Base-by-base conservation (phyloP, 1,140 invertebrate genomes). In the Apolygus lucorum region DNA sequence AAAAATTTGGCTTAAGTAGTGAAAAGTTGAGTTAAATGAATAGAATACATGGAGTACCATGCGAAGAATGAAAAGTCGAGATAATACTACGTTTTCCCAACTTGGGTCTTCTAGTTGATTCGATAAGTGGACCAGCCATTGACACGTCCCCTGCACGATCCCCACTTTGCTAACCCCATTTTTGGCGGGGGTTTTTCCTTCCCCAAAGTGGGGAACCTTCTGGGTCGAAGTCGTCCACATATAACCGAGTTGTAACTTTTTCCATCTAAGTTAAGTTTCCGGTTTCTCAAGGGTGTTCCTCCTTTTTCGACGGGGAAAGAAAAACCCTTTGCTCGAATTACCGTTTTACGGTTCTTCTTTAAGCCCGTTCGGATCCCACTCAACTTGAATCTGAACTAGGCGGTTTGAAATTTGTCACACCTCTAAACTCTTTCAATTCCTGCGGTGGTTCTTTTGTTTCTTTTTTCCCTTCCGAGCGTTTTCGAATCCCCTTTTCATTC, bases 161-260 rank as follows among this genome's bases (percentile, higher is more conserved):
- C 34, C 17, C 4, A 42, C 34, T 17, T 42, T 42, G 34, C 34
- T 42, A 42, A 42, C 54, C 54, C 22, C 22, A n/a, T n/a, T n/a
- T n/a, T n/a, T n/a, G n/a, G n/a, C 22, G 13, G 8, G 4, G 22
- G 54, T 22, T 59, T 24, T 59, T 59, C 22, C 34, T 49, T 11
- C 34, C 34, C 11, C 54, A 21, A 17, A 59, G 54, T 11, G 11
- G 22, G 22, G 54, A 4, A 59, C 54, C 54, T 11, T 59, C 54
- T 59, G 8, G 54, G 22, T 21, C 11, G 22, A 59, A 59, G 22
- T 59, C 54, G 22, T 59, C 54, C 54, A 59, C 54, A 59, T 59
- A 59, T 59, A 59, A 59, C 54, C 22, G 54, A 59, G 54, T 59
- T 59, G 54, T 59, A 59, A 59, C 54, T 59, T 59, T 59, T 59